Evolutionary conservation across 2,113 vertebrate genomes (phyloP), one percentile per base, ranked within the genome.

Genomic region (Garra rufa): DNA sequence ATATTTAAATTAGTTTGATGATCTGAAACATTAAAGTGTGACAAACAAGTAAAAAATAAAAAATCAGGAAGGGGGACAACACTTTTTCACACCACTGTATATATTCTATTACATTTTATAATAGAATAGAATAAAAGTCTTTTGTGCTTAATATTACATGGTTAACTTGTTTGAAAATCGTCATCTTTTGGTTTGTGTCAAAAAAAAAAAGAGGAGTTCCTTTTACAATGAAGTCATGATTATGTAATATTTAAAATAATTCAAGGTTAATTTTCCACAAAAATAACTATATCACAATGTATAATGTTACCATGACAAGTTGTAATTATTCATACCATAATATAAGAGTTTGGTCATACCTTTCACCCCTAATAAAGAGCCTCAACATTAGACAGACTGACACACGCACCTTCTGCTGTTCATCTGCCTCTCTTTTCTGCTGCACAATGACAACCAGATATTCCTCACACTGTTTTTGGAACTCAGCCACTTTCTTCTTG

Each of bases 381-480:
- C 6, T 28, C 17, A 71, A 78, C 44, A 44, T 15, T 21, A 78
- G 26, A 46, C 73, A 81, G 41, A 71, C 83, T 28, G 13, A 84
- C 43, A 71, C 30, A 65, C 71, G 59, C 34, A 96, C 97, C 93
- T 93, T 96, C 92, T 97, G 96, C 81, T 97, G 96, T 38, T 94
- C 94, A 1, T 96, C 95, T 0, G 96, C 95, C 76, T 97, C 96
- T 9, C 85, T 91, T 78, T 95, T 96, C 92, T 97, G 96, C 87
- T 96, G 94, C 28, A 96, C 90, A 0, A 98, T 97, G 90, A 95
- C 89, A n/a, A 94, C 91, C 89, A 98, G 92, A 89, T 94, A 98
- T 82, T 96, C 94, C 73, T 97, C 95, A 0, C 96, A 97, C 89
- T 97, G 93, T 48, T 92, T 94, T 91, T 97, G 95, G 92, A 95